These are phyloP conservation scores for Chloroceryle amazona DNA, from an alignment of 2,797 vertebrate genomes.

Conservation along the genomic window DNA sequence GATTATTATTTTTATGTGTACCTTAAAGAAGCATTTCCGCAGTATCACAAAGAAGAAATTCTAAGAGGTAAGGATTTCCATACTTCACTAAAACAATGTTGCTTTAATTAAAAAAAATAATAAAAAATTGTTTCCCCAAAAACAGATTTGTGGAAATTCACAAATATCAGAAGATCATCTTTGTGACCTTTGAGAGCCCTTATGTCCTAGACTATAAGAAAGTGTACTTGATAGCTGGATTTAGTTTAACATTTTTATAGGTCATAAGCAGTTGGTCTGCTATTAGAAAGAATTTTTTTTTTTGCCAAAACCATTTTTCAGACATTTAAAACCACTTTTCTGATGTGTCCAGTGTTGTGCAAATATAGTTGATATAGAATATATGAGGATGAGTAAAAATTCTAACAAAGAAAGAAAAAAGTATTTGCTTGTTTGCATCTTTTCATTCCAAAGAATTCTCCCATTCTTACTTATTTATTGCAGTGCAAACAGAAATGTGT, in stretches of 20 bases:
- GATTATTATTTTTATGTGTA: neutral
- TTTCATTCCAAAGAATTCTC: neutral
- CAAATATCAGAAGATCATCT: neutral
- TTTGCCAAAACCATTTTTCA: neutral
- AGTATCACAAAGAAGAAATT: neutral
- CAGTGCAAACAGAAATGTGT: neutral
- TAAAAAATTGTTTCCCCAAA: neutral
- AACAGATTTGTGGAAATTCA: neutral
- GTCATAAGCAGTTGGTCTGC: neutral
- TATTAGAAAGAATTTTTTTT: neutral
- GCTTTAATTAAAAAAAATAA: neutral
- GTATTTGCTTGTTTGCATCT: neutral
- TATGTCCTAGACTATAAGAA: neutral
- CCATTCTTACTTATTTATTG: neutral
- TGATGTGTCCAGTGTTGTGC: neutral
- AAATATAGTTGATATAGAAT: neutral
- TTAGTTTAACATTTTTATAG: slow-evolving; percentile 28
- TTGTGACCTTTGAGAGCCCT: neutral
- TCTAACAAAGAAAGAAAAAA: neutral
- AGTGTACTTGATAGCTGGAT: neutral
- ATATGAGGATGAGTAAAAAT: neutral
- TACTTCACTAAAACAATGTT: neutral
- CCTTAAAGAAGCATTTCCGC: neutral
- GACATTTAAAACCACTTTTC: neutral
- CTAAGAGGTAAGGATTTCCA: neutral